A percentile compares a stretch with the other conserved stretches of the same genome.
Conservation (phyloP, 64 coral and sea anemone species). For the Stylophora pistillata region DNA sequence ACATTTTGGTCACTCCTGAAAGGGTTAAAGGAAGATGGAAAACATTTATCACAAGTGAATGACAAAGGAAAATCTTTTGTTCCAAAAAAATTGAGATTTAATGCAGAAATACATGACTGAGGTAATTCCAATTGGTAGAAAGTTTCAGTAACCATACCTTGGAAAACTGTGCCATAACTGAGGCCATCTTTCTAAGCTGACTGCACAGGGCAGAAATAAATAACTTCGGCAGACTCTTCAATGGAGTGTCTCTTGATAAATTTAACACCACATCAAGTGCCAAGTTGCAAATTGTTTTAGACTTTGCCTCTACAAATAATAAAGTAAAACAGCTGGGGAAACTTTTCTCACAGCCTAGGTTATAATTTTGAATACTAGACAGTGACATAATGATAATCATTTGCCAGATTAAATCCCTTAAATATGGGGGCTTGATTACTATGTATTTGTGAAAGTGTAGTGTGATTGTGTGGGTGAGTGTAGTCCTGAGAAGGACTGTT, state of each 20-base stretch:
- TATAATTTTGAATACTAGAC: background rate
- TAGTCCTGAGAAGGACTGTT: too few species aligned
- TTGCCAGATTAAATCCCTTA: too few species aligned
- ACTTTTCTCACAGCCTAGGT: background rate
- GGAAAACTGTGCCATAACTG: slow-evolving; percentile 37
- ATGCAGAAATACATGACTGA: too few species aligned
- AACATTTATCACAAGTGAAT: too few species aligned
- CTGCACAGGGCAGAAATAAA: slow-evolving; percentile 34
- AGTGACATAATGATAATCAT: too few species aligned
- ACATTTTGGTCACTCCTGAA: too few species aligned
- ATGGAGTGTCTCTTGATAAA: background rate
- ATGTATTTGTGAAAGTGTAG: too few species aligned
- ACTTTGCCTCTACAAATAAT: background rate
- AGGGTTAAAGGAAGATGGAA: too few species aligned
- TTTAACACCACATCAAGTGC: slow-evolving; percentile 52
- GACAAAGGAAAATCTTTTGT: too few species aligned
- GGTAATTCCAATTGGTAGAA: background rate
- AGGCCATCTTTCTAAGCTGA: slow-evolving; percentile 46
- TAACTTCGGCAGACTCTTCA: slow-evolving; percentile 31
- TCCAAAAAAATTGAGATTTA: too few species aligned
- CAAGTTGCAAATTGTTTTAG: slow-evolving; percentile 4
- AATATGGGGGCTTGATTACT: too few species aligned
- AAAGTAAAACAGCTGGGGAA: background rate
- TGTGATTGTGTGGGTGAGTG: too few species aligned
- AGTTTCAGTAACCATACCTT: slow-evolving; percentile 19